Evolutionary conservation across 2,113 vertebrate genomes (phyloP).

Genomic region (Halichoerus grypus): DNA sequence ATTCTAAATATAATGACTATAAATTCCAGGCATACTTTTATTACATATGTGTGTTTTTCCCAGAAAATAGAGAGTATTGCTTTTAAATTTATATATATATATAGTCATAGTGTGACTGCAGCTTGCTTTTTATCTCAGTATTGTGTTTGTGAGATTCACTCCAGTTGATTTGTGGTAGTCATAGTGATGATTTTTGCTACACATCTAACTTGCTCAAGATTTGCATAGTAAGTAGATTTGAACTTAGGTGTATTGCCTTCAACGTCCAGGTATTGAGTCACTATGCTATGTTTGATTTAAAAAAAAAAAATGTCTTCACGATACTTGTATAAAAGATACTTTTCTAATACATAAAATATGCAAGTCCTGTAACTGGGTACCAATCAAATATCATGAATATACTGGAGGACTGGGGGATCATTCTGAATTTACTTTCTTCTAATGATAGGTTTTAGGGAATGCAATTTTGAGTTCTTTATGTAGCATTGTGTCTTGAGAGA

Average conservation of each 20-base stretch:
- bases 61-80: background rate
- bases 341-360: background rate
- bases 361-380: background rate
- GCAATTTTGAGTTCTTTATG: background rate
- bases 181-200: background rate
- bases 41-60: background rate
- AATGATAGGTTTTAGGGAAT: background rate
- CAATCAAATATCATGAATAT: background rate
- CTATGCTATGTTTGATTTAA: background rate
- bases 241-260: conserved; percentile 14
- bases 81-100: background rate
- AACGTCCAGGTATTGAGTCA: background rate
- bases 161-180: background rate
- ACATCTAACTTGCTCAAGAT: background rate
- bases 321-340: background rate
- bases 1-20: background rate
- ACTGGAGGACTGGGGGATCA: background rate
- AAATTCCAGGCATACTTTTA: background rate
- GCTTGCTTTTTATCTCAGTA: background rate
- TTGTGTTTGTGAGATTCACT: background rate
- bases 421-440: conserved; percentile 57
- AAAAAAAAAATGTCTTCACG: background rate
- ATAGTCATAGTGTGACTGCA: background rate
- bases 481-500: background rate
- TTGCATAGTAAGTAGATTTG: background rate